A percentile compares a stretch with the other conserved stretches of the same genome.
These are phyloP conservation scores for Acleris cristana DNA, from an alignment of 2,888 invertebrate species.

Conservation along the genomic window DNA sequence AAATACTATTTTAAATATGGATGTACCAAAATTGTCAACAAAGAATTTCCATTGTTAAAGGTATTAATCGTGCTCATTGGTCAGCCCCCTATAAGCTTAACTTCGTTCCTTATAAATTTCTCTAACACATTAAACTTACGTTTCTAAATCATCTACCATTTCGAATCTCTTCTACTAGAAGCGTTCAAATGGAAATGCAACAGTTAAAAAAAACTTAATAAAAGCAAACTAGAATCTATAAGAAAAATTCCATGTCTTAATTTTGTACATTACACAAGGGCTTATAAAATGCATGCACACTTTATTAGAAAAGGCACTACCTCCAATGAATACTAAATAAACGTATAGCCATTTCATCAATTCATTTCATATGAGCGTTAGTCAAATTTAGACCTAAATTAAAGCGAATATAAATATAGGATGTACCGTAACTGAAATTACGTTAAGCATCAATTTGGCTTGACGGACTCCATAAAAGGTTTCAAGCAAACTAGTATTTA, in stretches of 20 bases:
- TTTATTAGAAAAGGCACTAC: slow-evolving; percentile 63
- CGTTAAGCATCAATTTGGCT: slow-evolving; percentile 22
- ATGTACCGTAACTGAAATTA: slow-evolving; percentile 25
- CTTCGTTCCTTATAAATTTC: slow-evolving; percentile 14
- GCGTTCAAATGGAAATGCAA: slow-evolving; percentile 54
- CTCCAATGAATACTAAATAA: slow-evolving; percentile 42
- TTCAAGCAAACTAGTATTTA: slow-evolving; percentile 1
- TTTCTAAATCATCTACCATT: slow-evolving; percentile 25
- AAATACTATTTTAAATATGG: background rate
- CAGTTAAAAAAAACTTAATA: slow-evolving; percentile 51
- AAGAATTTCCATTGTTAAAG: background rate
- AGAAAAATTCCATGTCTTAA: slow-evolving; percentile 51
- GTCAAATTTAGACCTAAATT: slow-evolving; percentile 35
- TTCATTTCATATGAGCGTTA: slow-evolving; percentile 40
- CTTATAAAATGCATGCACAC: slow-evolving; percentile 60
- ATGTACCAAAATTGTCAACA: background rate
- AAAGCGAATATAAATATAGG: slow-evolving; percentile 37
- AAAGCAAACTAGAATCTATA: slow-evolving; percentile 45
- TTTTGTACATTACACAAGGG: slow-evolving; percentile 48
- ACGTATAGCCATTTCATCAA: slow-evolving; percentile 34
- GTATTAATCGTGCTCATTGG: background rate
- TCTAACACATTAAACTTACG: slow-evolving; percentile 21
- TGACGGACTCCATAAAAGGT: slow-evolving; percentile 6
- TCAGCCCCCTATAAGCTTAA: slow-evolving; percentile 18
- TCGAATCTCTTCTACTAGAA: slow-evolving; percentile 41